phyloP scores from a whole-genome alignment of 2,113 vertebrate species.

The Catagonus wagneri region DNA sequence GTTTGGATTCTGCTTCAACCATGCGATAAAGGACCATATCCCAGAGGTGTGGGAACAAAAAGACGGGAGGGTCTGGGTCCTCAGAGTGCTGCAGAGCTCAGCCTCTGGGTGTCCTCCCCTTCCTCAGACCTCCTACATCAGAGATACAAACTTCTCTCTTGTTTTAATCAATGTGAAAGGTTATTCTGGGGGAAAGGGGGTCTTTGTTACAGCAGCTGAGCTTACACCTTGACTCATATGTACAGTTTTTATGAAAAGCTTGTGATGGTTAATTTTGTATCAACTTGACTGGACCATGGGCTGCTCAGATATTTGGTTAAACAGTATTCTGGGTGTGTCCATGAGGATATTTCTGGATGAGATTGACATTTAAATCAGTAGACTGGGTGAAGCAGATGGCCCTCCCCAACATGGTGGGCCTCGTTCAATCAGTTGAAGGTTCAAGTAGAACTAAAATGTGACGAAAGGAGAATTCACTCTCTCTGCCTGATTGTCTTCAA shows the following conservation, averaged over 20 bases:
- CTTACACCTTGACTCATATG: background rate
- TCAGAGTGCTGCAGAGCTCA: too few relatives aligned
- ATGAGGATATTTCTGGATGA: background rate
- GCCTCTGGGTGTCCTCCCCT: background rate
- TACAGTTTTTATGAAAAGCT: background rate
- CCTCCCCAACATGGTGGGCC: background rate
- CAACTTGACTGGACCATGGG: background rate
- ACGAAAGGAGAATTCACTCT: background rate
- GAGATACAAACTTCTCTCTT: background rate
- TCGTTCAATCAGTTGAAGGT: background rate
- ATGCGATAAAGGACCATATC: accelerated
- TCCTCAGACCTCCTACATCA: background rate
- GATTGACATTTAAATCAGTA: background rate
- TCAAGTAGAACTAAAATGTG: background rate
- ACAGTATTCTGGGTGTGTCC: background rate
- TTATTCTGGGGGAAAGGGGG: background rate
- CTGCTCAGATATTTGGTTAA: background rate
- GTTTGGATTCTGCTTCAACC: background rate
- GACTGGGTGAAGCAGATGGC: background rate
- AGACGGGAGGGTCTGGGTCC: background rate
- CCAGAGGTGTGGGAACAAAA: background rate
- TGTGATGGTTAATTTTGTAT: background rate
- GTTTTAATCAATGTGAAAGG: background rate
- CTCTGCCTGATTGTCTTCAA: background rate
- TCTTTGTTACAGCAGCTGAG: background rate